phyloP scores from a whole-genome alignment of 2,888 invertebrate genomes.

The Dolomedes plantarius region DNA sequence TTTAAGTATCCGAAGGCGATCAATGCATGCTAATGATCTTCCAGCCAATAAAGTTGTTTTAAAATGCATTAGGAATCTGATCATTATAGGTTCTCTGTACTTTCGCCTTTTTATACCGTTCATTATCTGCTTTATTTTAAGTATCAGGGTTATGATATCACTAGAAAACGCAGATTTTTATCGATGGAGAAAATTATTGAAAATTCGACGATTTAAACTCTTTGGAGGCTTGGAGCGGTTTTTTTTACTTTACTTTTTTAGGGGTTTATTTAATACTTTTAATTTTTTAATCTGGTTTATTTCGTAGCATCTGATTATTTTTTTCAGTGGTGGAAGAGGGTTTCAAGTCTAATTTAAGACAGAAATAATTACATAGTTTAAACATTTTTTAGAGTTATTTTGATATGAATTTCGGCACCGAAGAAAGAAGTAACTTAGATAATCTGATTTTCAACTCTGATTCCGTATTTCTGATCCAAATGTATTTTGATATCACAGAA shows the following conservation, averaged over 20 bases:
- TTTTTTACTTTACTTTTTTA: not conserved
- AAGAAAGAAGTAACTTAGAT: not conserved
- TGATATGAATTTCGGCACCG: not conserved
- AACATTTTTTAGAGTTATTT: not conserved
- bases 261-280: constrained; percentile 1
- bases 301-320: not conserved
- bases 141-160: constrained; percentile 1
- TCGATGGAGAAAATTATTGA: not conserved
- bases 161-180: not conserved
- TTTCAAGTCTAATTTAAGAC: not conserved
- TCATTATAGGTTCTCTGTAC: constrained; percentile 14
- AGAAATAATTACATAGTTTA: not conserved
- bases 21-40: constrained; percentile 16
- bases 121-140: constrained; percentile 14
- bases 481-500: too few relatives aligned
- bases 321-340: not conserved
- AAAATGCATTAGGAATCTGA: constrained; percentile 16
- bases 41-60: constrained; percentile 7
- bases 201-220: constrained; percentile 1
- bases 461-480: too few relatives aligned
- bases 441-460: not conserved
- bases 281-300: constrained; percentile 1
- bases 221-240: not conserved
- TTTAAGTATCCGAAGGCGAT: not conserved
- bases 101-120: not conserved